Base-by-base conservation (phyloP, 30 jellyfish, hydroid and myxozoan genomes). In the Cassiopea xamachana region DNA sequence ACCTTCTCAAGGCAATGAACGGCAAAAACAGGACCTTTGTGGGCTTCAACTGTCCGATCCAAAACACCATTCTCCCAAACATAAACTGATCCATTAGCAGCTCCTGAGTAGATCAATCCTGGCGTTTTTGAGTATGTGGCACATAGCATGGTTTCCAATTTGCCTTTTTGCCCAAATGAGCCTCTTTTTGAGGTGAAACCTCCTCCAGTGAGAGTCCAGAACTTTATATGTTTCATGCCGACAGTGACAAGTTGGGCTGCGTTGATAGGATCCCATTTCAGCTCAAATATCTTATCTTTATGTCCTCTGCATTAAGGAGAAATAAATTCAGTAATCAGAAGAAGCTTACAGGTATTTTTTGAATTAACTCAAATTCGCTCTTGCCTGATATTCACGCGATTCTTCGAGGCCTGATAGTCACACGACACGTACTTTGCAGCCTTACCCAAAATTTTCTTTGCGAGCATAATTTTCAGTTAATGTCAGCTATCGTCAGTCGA, bases 161-260 rank as follows among this genome's bases (percentile, higher is more conserved):
- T 94, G 0, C 94, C 98, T 45, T 48, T 84, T 50, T 94, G 86
- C 13, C 98, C 98, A 83, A 83, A 94, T 50, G 96, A 86, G 60
- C 98, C 98, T 68, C 98, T 91, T 61, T 94, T 94, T 2, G 96
- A 87, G 9, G 98, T 94, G 48, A 94, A 86, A n/a, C 98, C 98
- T 61, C 98, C 98, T 7, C 98, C 98, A 17, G 98, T 55, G 39
- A 85, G 97, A 16, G 98, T 90, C 98, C 98, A 94, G 85, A 94
- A 94, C 55, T 94, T 94, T 69, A 94, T 90, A 71, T 94, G 98
- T 60, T 96, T 96, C 79, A 94, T 82, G 13, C 98, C 98, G 59
- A 94, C 98, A 45, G 98, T 94, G 17, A 94, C 98, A 60, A 94
- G 78, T 45, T 87, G 89, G 64, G 91, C 97, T 15, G 90, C 45